Evolutionary conservation across 2,888 invertebrate genomes (phyloP), one percentile per base, ranked within the genome.

Genomic region (Argynnis bischoffii): DNA sequence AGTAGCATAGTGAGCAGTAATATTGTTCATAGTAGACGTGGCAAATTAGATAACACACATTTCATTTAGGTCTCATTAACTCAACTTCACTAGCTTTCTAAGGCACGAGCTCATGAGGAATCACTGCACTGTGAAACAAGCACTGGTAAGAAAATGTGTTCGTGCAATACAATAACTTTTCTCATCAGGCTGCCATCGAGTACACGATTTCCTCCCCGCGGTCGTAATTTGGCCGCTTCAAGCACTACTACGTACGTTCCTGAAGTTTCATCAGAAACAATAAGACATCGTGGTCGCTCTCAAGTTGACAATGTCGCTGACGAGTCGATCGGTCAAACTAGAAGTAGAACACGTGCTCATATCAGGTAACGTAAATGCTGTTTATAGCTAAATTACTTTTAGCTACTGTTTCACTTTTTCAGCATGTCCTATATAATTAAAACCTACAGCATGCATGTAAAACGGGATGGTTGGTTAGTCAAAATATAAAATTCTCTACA

Each of bases 191-290:
- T 97, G 72, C 97, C 97, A 2, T 94, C 95, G n/a, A 96, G 95
- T 79, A 97, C 97, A n/a, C 95, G 97, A 73, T 97, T 97, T 85
- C 97, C 97, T 71, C 96, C 96, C 55, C 95, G 95, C 69, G 94
- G 95, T 75, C 90, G 94, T 86, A 86, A 84, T 88, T 76, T 92
- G 63, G 85, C 82, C 18, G 77, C 86, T 66, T 91, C 90, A 74
- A 93, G 94, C 26, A 94, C 94, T 53, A 93, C 94, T 67, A 77
- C 78, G 41, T 83, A 81, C 70, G 88, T 79, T 72, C 92, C 89
- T 72, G 93, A 87, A 84, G 83, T 83, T 63, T 84, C 90, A n/a
- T 85, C 93, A 74, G 88, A 93, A 85, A 81, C 90, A 73, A 81
- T 87, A 18, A 84, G 83, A 69, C 87, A 89, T 51, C 89, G 90